These are phyloP conservation scores for Drosophila ezoana DNA, from an alignment of 2,888 invertebrate genomes.

Conservation along the genomic window DNA sequence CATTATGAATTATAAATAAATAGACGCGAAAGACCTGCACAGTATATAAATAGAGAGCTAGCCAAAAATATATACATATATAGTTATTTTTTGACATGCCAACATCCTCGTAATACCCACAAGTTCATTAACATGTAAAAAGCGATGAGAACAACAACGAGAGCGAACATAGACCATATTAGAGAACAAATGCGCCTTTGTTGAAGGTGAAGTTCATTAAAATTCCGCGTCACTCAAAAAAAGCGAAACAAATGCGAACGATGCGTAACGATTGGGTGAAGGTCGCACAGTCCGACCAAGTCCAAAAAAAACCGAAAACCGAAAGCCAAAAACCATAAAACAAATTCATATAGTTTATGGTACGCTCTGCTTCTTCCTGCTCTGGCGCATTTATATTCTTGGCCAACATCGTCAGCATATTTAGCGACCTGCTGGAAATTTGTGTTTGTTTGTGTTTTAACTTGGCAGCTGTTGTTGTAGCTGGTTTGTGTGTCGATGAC, in stretches of 20 bases:
- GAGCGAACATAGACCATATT: slow-evolving; percentile 1
- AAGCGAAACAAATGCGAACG: slow-evolving; percentile 39
- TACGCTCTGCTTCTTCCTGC: not conserved
- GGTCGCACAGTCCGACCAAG: slow-evolving; percentile 41
- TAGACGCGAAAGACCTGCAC: slow-evolving; percentile 8
- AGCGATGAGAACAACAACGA: not conserved
- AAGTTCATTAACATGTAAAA: slow-evolving; percentile 77
- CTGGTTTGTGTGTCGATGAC: slow-evolving; percentile 56
- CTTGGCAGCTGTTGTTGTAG: slow-evolving; percentile 56
- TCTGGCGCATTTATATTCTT: slow-evolving; percentile 12
- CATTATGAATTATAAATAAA: slow-evolving; percentile 54
- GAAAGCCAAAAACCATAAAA: slow-evolving; percentile 12
- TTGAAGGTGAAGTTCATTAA: slow-evolving; percentile 78
- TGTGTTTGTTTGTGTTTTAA: slow-evolving; percentile 51
- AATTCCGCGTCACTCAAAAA: slow-evolving; percentile 71
- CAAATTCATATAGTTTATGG: slow-evolving; percentile 34
- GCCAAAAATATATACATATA: slow-evolving; percentile 12
- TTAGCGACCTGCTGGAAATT: slow-evolving; percentile 59
- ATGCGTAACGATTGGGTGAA: slow-evolving; percentile 64
- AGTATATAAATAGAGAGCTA: slow-evolving; percentile 24
- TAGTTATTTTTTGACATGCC: slow-evolving; percentile 8
- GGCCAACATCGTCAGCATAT: slow-evolving; percentile 47
- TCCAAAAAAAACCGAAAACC: not conserved
- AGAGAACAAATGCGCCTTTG: slow-evolving; percentile 26
- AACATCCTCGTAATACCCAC: slow-evolving; percentile 33